Conservation (phyloP, 1,140 invertebrate species). For the Meloidogyne exigua region DNA sequence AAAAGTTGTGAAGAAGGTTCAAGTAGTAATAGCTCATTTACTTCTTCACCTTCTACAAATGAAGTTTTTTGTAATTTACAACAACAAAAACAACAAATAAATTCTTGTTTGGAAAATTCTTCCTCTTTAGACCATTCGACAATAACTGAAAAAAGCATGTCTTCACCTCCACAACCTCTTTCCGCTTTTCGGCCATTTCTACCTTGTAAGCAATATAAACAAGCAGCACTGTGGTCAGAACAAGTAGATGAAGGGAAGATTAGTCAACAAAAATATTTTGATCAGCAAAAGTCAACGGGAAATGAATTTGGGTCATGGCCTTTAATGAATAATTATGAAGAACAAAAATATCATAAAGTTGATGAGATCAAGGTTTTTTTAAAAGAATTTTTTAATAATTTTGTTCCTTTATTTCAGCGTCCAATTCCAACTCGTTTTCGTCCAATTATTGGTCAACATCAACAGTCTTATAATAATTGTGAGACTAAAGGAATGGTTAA, state of each 20-base stretch:
- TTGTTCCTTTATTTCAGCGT: not conserved
- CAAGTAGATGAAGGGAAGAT: not conserved
- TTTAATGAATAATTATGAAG: not conserved
- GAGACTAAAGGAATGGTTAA: not conserved
- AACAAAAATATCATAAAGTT: not conserved
- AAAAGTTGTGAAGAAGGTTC: not conserved
- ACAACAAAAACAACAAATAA: not conserved
- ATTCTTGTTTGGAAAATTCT: not conserved
- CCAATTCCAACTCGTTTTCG: constrained; percentile 20
- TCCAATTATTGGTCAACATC: constrained; percentile 18
- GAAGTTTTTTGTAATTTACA: not conserved
- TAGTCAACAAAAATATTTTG: constrained; percentile 1
- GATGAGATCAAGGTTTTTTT: not conserved
- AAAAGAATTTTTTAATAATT: not conserved
- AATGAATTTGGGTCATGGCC: not conserved
- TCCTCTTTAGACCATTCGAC: not conserved
- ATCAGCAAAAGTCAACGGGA: constrained; percentile 8
- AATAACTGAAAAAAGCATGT: not conserved
- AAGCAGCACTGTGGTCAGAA: constrained; percentile 20
- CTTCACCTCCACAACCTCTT: not conserved
- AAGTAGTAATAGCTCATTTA: constrained; percentile 8
- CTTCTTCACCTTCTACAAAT: constrained; percentile 9
- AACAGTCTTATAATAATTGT: not conserved
- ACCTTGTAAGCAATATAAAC: not conserved
- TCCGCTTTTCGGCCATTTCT: not conserved